Conservation (phyloP, 2,888 invertebrate genomes). For the Drosophila barbarae region DNA sequence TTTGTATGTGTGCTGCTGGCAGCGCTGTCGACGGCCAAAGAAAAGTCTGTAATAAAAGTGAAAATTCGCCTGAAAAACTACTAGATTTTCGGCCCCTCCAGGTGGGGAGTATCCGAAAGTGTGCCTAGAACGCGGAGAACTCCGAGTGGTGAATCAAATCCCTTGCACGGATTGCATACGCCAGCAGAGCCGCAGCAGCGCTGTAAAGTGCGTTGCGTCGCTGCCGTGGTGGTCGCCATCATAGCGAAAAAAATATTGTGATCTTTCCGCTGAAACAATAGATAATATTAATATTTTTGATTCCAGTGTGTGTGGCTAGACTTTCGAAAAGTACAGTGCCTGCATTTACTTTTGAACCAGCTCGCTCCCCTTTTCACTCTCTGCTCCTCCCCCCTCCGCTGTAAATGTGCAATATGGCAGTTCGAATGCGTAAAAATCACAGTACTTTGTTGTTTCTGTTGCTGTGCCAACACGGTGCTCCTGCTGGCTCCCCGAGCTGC, state of each 20-base stretch:
- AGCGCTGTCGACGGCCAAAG: conserved; percentile 51
- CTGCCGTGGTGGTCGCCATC: conserved; percentile 68
- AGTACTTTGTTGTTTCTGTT: conserved; percentile 33
- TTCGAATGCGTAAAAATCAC: conserved; percentile 62
- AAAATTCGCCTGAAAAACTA: conserved; percentile 41
- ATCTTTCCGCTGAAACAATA: conserved; percentile 24
- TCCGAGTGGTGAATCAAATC: conserved; percentile 1
- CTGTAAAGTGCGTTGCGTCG: conserved; percentile 70
- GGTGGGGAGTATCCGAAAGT: conserved; percentile 15
- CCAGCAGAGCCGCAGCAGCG: conserved; percentile 23
- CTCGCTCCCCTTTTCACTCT: conserved; percentile 10
- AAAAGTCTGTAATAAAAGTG: conserved; percentile 40
- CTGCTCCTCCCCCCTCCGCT: conserved; percentile 10
- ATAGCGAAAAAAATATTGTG: conserved; percentile 53
- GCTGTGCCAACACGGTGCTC: conserved; percentile 40
- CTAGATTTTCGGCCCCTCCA: conserved; percentile 2
- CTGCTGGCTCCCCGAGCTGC: conserved; percentile 19
- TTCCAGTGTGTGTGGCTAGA: not conserved
- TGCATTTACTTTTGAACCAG: conserved; percentile 47
- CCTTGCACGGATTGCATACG: conserved; percentile 23
- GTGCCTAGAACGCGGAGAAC: not conserved
- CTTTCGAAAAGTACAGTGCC: conserved; percentile 67
- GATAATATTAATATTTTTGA: conserved; percentile 9
- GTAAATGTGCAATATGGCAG: conserved; percentile 67
- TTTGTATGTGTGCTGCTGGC: conserved; percentile 63